These are phyloP conservation scores for Malurus cyaneus DNA, from an alignment of 2,113 vertebrate genomes.

Conservation along the genomic window DNA sequence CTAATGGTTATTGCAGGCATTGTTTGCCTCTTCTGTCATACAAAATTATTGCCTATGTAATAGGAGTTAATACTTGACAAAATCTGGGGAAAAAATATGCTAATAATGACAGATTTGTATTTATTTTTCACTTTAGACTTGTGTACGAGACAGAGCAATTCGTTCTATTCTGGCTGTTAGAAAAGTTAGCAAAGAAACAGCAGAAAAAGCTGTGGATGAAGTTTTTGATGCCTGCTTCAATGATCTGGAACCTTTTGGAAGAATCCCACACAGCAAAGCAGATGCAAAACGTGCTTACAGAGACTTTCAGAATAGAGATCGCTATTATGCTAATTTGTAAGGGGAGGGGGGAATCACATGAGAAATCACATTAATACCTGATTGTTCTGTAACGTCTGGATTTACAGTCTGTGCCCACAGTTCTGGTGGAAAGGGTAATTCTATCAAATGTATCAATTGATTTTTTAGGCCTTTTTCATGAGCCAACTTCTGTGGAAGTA, in stretches of 20 bases:
- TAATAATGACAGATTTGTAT: background rate
- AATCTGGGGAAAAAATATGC: background rate
- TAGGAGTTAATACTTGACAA: background rate
- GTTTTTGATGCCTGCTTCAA: conserved; percentile 95
- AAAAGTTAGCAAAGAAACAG: conserved; percentile 83
- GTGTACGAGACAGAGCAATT: conserved; percentile 87
- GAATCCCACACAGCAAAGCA: conserved; percentile 86
- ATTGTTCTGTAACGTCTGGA: background rate
- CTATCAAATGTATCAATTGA: background rate
- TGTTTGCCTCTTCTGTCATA: background rate
- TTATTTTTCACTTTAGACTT: conserved; percentile 75
- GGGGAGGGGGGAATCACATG: fast-evolving
- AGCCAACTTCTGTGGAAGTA: background rate
- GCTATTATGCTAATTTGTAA: conserved; percentile 88
- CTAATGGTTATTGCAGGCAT: background rate
- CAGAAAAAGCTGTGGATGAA: conserved; percentile 87
- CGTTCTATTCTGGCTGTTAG: conserved; percentile 93
- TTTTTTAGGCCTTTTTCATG: background rate
- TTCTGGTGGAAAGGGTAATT: background rate
- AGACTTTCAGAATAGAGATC: conserved; percentile 86
- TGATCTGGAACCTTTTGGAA: conserved; percentile 91
- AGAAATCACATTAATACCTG: background rate
- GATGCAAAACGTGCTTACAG: conserved; percentile 86
- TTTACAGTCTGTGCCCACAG: background rate
- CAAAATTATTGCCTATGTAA: background rate